Conservation (phyloP, 2,113 vertebrate genomes). For the Verasper variegatus region DNA sequence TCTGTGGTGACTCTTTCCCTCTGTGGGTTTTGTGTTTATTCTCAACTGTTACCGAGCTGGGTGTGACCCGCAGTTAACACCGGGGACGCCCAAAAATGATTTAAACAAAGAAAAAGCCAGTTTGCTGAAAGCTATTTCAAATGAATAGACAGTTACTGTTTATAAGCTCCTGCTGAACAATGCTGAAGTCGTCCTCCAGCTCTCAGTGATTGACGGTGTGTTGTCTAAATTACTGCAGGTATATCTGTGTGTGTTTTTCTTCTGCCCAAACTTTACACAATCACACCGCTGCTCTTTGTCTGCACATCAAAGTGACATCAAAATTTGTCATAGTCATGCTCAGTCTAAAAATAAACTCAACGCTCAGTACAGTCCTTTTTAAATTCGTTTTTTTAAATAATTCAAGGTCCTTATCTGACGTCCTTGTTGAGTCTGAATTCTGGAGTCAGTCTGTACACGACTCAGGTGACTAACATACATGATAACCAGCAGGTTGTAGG, state of each 20-base stretch:
- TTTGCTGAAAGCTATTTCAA: no score
- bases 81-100: background rate
- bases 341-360: conserved; percentile 29
- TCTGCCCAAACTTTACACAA: background rate
- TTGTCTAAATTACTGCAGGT: background rate
- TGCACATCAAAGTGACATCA: conserved; percentile 13
- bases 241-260: background rate
- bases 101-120: background rate
- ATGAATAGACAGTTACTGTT: background rate
- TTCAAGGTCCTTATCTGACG: no score
- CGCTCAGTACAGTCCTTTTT: background rate
- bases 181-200: background rate
- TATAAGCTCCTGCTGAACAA: background rate
- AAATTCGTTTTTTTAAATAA: no score
- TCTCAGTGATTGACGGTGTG: background rate
- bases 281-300: background rate
- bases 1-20: conserved; percentile 28
- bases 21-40: conserved; percentile 39
- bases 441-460: no score
- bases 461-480: background rate
- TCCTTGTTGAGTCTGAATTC: no score
- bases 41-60: background rate
- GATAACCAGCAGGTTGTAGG: background rate
- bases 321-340: conserved; percentile 3
- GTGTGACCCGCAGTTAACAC: conserved; percentile 17